Base-by-base conservation (phyloP, 2,113 vertebrate genomes). In the Lycocorax pyrrhopterus region DNA sequence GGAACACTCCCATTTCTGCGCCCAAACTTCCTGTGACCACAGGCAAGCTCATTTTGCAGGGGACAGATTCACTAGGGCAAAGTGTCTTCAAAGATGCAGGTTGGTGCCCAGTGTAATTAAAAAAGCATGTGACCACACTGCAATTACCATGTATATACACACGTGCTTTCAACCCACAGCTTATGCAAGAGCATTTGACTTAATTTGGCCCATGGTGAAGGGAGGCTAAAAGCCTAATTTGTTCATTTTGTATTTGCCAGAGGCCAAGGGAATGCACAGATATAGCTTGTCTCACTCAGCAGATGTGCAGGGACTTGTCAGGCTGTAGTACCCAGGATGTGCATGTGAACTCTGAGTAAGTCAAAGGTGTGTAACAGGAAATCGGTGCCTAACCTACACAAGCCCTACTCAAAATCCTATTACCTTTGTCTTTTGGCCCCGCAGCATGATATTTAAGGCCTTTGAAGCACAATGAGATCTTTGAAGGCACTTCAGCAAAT, bases 161-260 rank as follows among this genome's bases (percentile, higher is more conserved):
- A 91, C 12, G 21, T 52, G 89, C 83, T 84, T 81, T 78, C 73
- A 89, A 75, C 47, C 83, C 64, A 77, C 63, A 43, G 59, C 43
- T 96, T 92, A 89, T 59, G 86, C 80, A 95, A 97, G 76, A 86
- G 52, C 41, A 49, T 84, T 78, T 91, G 64, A 81, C 17, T 96
- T 90, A 53, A 92, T 87, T 63, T 95, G 93, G 89, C 91, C 84
- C 86, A 84, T 0, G 20, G 84, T 94, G 87, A 87, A 92, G 86
- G 80, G 82, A 95, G 62, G 84, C 86, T 93, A 78, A 89, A 93
- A 94, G 86, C 86, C 84, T 91, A 89, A 95, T 96, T 94, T 96
- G 93, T 94, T 89, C 84, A 84, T 78, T 87, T 90, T 19, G 0
- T 89, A 19, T 41, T 91, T 95, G 91, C 91, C 91, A 93, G 60